Conservation (phyloP, 1,140 invertebrate genomes). For the Cylas formicarius region DNA sequence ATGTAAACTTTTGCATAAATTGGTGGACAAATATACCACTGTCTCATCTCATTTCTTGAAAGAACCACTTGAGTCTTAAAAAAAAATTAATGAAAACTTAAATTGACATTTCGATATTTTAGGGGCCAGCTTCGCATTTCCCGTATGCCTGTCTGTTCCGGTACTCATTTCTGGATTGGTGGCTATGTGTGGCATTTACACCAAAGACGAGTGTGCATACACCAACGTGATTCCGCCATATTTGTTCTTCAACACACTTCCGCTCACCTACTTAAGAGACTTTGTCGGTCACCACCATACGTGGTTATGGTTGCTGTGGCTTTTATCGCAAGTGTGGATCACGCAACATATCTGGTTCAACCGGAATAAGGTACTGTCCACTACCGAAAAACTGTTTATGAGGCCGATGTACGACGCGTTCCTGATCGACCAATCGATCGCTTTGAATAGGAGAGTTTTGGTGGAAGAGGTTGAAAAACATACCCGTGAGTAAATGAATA, state of each 20-base stretch:
- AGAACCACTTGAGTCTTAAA: too few species aligned
- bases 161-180: conserved; percentile 58
- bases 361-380: conserved; percentile 68
- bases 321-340: conserved; percentile 71
- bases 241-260: conserved; percentile 57
- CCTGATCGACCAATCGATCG: conserved; percentile 80
- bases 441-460: conserved; percentile 64
- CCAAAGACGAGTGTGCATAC: conserved; percentile 56
- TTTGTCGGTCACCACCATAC: conserved; percentile 54
- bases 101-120: too few species aligned
- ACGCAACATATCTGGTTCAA: conserved; percentile 76
- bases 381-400: conserved; percentile 74
- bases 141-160: conserved; percentile 64
- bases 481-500: conserved; percentile 15
- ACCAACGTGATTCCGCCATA: conserved; percentile 55
- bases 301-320: conserved; percentile 63
- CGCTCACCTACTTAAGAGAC: conserved; percentile 48
- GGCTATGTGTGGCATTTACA: conserved; percentile 52
- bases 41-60: too few species aligned
- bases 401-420: conserved; percentile 74
- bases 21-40: too few species aligned
- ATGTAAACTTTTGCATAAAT: too few species aligned
- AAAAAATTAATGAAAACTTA: too few species aligned
- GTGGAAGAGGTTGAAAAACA: conserved; percentile 10
- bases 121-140: conserved; percentile 67